phyloP scores from a whole-genome alignment of 2,113 vertebrate genomes.

The Smithornis capensis region DNA sequence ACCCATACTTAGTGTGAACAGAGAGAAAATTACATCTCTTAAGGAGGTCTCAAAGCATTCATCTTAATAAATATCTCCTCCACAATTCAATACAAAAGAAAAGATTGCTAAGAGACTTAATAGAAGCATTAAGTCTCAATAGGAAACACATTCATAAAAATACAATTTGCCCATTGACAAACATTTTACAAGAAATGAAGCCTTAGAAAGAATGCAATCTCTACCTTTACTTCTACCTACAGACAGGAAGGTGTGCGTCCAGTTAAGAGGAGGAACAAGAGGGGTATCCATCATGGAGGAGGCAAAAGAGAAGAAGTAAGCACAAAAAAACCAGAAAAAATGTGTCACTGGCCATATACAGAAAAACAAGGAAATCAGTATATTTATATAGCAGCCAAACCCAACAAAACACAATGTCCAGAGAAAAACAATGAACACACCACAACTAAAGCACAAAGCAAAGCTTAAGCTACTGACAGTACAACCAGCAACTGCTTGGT shows the following conservation, averaged over 20 bases:
- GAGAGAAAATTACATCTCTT: neutral
- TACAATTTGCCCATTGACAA: neutral
- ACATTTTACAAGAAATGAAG: constrained; percentile 44
- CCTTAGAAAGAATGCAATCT: constrained; percentile 71
- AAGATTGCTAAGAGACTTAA: neutral
- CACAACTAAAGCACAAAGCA: neutral
- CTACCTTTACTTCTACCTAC: constrained; percentile 99
- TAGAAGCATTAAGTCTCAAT: neutral
- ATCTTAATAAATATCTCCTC: neutral
- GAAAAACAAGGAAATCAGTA: neutral
- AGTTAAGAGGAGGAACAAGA: constrained; percentile 66
- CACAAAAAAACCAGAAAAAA: constrained; percentile 58
- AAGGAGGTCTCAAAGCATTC: neutral
- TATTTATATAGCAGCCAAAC: neutral
- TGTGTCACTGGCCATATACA: constrained; percentile 45
- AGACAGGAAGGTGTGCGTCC: constrained; percentile 76
- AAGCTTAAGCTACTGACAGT: constrained; percentile 22
- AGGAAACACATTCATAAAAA: constrained; percentile 6
- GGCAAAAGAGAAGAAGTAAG: constrained; percentile 57
- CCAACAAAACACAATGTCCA: neutral
- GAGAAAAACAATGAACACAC: neutral
- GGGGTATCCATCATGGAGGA: constrained; percentile 70
- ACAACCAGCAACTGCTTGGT: neutral
- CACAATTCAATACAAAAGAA: neutral
- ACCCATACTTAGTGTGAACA: neutral